Base-by-base conservation (phyloP, 2,797 vertebrate genomes). In the Lophotriccus pileatus region DNA sequence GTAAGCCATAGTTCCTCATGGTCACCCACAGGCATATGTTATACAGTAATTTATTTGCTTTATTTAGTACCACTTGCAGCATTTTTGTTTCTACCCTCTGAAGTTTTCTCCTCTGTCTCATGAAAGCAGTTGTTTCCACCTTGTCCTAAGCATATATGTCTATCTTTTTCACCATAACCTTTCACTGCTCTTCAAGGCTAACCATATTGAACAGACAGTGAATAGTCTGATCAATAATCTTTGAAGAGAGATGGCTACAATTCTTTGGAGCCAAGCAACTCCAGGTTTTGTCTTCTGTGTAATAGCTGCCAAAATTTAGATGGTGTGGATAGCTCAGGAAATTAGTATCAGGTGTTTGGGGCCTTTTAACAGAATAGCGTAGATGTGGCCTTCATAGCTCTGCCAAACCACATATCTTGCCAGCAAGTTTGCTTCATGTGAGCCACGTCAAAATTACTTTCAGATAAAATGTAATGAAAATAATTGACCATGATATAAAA, bases 261-360 rank as follows among this genome's bases (percentile, higher is more conserved):
- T 19, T 12, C 27, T 84, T 60, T 72, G 59, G 73, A 86, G 62
- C 41, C 56, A 92, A 86, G 52, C 15, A 93, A 55, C 14, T 13
- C n/a, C 10, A 72, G 47, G 43, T 52, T 95, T 93, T 93, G 30
- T 74, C 83, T 95, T 86, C 80, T 50, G 14, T 82, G 22, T 32
- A 90, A 52, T 43, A 93, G 70, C 63, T 84, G 81, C 66, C 76
- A 87, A 92, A 83, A 90, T 93, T 92, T 94, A 92, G 73, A 72
- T 81, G 79, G 69, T 93, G 89, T 84, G 84, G 83, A 86, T 89
- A 95, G 34, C 82, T 68, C 55, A 66, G 87, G 64, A 92, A 95
- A 96, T 95, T 64, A 84, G 4, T 91, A 89, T 94, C 89, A 96
- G 78, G 79, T 95, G 89, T 87, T 37, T 72, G 64, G 30, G 64